These are phyloP conservation scores for Amazonetta brasiliensis DNA, from an alignment of 2,797 vertebrate species.

Conservation along the genomic window DNA sequence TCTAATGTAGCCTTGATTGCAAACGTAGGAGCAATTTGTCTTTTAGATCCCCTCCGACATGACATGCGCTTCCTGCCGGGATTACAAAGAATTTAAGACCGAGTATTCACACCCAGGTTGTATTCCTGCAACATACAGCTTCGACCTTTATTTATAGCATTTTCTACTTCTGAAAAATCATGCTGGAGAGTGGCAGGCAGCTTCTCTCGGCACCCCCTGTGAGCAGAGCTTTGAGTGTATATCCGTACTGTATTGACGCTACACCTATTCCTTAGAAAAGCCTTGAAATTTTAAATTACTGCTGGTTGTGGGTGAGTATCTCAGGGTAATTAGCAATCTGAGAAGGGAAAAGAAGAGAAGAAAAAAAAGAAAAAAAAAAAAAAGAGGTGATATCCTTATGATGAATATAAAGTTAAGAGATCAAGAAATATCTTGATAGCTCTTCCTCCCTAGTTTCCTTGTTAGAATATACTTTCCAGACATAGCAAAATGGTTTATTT, in stretches of 20 bases:
- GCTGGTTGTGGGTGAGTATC: neutral
- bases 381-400: neutral
- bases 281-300: rapidly evolving
- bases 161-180: neutral
- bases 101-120: slow-evolving; percentile 25
- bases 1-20: slow-evolving; percentile 36
- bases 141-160: neutral
- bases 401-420: neutral
- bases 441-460: neutral
- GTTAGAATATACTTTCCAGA: slow-evolving; percentile 30
- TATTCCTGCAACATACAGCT: neutral
- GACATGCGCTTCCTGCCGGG: slow-evolving; percentile 55
- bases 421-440: neutral
- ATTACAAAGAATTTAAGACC: neutral
- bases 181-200: neutral
- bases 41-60: slow-evolving; percentile 9
- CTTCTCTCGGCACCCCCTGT: neutral
- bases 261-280: neutral
- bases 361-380: neutral
- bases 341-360: neutral
- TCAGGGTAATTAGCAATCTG: neutral
- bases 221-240: neutral
- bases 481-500: slow-evolving; percentile 45
- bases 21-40: slow-evolving; percentile 21
- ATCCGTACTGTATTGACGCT: rapidly evolving